Conservation (phyloP, 2,113 vertebrate species). For the Tylochromis polylepis region DNA sequence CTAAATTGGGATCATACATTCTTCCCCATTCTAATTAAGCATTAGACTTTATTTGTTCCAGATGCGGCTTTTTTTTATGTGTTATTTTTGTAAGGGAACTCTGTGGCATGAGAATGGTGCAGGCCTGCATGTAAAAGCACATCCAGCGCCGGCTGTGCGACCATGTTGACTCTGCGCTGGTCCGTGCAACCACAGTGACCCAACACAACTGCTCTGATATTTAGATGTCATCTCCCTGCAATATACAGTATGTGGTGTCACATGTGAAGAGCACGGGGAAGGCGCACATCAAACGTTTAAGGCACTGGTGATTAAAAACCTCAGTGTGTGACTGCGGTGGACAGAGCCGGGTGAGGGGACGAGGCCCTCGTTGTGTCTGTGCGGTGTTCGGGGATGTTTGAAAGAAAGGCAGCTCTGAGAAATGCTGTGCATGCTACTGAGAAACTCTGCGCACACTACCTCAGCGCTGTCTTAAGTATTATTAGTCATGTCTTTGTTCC, state of each 20-base stretch:
- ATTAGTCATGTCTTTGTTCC: slow-evolving; percentile 68
- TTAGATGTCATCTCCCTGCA: slow-evolving; percentile 41
- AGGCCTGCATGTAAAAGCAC: neutral
- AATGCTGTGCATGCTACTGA: slow-evolving; percentile 13
- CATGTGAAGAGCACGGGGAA: slow-evolving; percentile 17
- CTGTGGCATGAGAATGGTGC: slow-evolving; percentile 43
- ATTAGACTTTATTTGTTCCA: slow-evolving; percentile 80
- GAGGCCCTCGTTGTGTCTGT: neutral
- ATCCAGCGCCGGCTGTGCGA: slow-evolving; percentile 4
- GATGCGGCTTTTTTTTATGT: slow-evolving; percentile 65
- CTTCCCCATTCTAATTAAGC: slow-evolving; percentile 81
- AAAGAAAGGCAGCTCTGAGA: slow-evolving; percentile 28
- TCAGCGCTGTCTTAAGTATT: slow-evolving; percentile 44
- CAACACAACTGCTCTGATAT: slow-evolving; percentile 9
- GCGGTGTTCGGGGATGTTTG: slow-evolving; percentile 21
- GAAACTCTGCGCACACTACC: slow-evolving; percentile 29
- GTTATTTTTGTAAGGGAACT: slow-evolving; percentile 65
- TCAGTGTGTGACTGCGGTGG: slow-evolving; percentile 10
- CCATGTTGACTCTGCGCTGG: slow-evolving; percentile 28
- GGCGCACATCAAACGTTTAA: slow-evolving; percentile 28
- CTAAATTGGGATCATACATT: slow-evolving; percentile 75
- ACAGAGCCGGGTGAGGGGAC: neutral
- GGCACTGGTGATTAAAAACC: slow-evolving; percentile 29
- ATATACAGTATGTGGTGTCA: neutral
- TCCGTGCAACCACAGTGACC: slow-evolving; percentile 20